Conservation (phyloP, 2,113 vertebrate genomes). For the Lasiurus cinereus region DNA sequence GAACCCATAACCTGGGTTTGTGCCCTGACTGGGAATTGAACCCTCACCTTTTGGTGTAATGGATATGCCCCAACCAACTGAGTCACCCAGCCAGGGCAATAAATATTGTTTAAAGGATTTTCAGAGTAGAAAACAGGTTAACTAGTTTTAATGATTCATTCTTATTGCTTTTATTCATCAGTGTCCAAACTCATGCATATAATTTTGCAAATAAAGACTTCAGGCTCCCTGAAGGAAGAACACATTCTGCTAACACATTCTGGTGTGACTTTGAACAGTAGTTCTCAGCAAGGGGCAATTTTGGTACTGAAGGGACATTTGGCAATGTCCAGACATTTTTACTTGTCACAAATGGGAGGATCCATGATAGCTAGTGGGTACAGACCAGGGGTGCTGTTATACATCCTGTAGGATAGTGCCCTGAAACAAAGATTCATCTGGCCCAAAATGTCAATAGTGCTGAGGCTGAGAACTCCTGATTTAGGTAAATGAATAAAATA, state of each 20-base stretch:
- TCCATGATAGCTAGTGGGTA: not conserved
- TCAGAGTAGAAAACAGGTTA: not conserved
- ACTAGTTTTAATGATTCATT: not conserved
- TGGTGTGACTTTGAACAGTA: not conserved
- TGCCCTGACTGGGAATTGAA: not conserved
- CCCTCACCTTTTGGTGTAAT: not conserved
- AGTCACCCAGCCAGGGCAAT: not conserved
- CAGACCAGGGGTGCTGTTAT: not conserved
- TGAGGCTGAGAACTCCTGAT: not conserved
- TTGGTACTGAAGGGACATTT: not conserved
- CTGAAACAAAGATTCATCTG: not conserved
- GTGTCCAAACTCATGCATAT: not conserved
- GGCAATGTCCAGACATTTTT: not conserved
- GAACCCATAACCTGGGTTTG: not conserved
- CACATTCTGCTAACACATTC: not conserved
- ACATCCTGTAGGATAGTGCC: not conserved
- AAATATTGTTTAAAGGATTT: not conserved
- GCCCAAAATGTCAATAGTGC: not conserved
- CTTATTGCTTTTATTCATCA: not conserved
- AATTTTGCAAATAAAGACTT: conserved; percentile 16
- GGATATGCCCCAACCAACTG: not conserved
- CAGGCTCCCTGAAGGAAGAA: not conserved
- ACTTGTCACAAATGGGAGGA: not conserved
- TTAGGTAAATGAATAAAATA: not conserved
- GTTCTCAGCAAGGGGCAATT: not conserved